phyloP scores from a whole-genome alignment of 1,140 invertebrate species.

The Bombus soroeensis region DNA sequence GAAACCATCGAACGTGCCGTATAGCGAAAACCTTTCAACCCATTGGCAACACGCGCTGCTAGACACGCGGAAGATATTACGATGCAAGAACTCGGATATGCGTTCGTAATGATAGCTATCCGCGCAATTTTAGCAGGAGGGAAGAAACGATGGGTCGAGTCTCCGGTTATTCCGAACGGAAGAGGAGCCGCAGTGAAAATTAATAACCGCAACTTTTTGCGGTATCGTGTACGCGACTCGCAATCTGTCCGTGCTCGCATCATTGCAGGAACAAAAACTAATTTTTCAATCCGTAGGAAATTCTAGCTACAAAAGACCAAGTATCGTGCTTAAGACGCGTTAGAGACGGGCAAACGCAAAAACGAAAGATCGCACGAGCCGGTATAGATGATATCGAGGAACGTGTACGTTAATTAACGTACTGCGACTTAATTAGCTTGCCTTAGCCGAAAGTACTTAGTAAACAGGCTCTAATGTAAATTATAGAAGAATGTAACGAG shows the following conservation, averaged over 20 bases:
- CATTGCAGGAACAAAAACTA: too few relatives aligned
- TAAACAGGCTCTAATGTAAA: constrained; percentile 43
- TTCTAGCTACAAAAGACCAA: background rate
- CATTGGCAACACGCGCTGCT: background rate
- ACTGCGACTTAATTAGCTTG: constrained; percentile 37
- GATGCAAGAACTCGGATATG: constrained; percentile 1
- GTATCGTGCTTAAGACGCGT: background rate
- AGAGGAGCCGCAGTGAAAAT: constrained; percentile 1
- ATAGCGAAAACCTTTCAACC: background rate
- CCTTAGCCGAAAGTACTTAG: constrained; percentile 28
- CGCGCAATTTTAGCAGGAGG: background rate
- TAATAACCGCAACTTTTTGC: constrained; percentile 25
- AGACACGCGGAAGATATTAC: constrained; percentile 26
- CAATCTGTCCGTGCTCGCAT: too few relatives aligned
- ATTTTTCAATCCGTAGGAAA: background rate
- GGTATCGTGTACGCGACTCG: too few relatives aligned
- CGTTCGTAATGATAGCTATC: constrained; percentile 11
- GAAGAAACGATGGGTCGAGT: background rate
- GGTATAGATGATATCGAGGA: background rate
- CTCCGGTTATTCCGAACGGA: constrained; percentile 7
- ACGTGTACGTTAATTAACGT: constrained; percentile 40
- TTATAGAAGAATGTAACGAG: constrained; percentile 35
- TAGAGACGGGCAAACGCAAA: too few relatives aligned
- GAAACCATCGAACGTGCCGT: background rate
- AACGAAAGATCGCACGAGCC: background rate